Percentiles rank a stretch among this genome's conserved stretches.
Conservation (phyloP, 1,140 invertebrate species). For the Oedothorax gibbosus region DNA sequence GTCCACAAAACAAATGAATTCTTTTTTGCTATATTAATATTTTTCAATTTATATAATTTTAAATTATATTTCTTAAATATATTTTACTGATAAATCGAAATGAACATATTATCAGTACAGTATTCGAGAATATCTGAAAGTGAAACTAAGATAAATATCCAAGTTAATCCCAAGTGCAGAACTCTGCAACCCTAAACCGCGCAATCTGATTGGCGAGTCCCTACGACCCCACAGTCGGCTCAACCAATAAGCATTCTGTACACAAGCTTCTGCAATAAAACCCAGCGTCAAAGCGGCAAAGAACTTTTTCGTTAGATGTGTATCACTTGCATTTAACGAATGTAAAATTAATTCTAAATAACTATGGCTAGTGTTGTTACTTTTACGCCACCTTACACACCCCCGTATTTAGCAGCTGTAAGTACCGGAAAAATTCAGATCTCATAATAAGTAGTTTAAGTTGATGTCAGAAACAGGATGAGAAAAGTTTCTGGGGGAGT, state of each 20-base stretch:
- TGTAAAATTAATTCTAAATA: background rate
- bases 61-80: no score
- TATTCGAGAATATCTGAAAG: no score
- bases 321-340: conserved; percentile 36
- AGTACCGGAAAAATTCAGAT: conserved; percentile 43
- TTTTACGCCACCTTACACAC: conserved; percentile 52
- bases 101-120: no score
- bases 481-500: background rate
- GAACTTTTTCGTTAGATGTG: conserved; percentile 54
- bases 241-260: background rate
- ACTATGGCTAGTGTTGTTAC: conserved; percentile 48
- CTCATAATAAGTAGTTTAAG: conserved; percentile 12
- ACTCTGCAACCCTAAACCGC: no score
- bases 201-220: no score
- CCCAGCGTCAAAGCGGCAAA: conserved; percentile 45
- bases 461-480: conserved; percentile 1
- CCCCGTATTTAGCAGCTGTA: conserved; percentile 52
- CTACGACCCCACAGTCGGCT: no score
- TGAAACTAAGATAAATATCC: no score
- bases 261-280: conserved; percentile 49
- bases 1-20: no score
- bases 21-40: no score
- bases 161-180: no score
- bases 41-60: no score
- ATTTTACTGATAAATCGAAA: no score